Percentiles rank a stretch among this genome's conserved stretches.
phyloP scores from a whole-genome alignment of 2,797 vertebrate genomes.

The Neomorphus geoffroyi region DNA sequence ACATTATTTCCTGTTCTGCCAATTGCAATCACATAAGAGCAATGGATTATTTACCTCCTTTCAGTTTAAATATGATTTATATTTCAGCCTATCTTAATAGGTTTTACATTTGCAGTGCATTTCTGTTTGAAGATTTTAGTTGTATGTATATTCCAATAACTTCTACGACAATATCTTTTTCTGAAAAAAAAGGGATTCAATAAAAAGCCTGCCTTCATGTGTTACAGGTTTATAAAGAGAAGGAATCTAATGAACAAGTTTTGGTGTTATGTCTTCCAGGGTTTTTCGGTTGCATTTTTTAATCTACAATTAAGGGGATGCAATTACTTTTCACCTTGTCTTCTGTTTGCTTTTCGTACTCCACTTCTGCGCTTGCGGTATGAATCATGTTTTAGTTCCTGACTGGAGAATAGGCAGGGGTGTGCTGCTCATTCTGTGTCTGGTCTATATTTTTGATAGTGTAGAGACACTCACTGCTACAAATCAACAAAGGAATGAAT shows the following conservation, averaged over 20 bases:
- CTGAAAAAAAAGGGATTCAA: background rate
- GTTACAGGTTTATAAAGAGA: background rate
- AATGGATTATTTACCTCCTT: conserved; percentile 44
- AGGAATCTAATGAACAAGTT: background rate
- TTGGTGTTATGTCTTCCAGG: background rate
- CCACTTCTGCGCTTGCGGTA: background rate
- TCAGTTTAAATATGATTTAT: conserved; percentile 30
- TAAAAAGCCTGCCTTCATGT: background rate
- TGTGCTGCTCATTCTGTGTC: conserved; percentile 29
- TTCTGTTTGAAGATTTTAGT: conserved; percentile 8
- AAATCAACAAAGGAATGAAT: conserved; percentile 12
- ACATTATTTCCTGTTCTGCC: conserved; percentile 20
- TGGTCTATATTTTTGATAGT: conserved; percentile 7
- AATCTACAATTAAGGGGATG: conserved; percentile 19
- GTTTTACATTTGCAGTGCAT: background rate
- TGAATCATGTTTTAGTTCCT: conserved; percentile 44
- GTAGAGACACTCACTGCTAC: conserved; percentile 8
- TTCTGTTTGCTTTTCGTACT: conserved; percentile 55
- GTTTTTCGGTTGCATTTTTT: background rate
- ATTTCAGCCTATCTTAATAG: background rate
- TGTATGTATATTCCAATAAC: background rate
- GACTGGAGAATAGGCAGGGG: background rate
- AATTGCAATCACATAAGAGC: background rate
- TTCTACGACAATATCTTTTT: conserved; percentile 12
- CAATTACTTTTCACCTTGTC: conserved; percentile 52